Base-by-base conservation (phyloP, 2,888 invertebrate species). In the Drosophila mimetica region DNA sequence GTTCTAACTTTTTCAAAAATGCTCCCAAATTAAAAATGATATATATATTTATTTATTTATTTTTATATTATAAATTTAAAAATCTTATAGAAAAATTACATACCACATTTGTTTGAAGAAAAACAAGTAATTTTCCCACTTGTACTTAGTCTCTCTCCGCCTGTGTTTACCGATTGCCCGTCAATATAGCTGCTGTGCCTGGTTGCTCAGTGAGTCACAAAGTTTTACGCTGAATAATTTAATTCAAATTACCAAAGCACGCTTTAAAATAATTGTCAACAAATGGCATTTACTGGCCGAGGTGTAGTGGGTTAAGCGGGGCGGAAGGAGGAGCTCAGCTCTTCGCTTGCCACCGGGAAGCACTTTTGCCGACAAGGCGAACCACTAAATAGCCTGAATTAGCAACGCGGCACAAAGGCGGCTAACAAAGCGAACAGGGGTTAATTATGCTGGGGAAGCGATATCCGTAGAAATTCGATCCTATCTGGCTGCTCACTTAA, bases 351-450 rank as follows among this genome's bases (percentile, higher is more conserved):
- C 50, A 57, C 44, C 67, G 67, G 59, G 46, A 78, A 74, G 65
- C 53, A 42, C 58, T 70, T 57, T 16, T 39, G 20, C 16, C 46
- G 64, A 67, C 73, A 82, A 77, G 75, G 77, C 59, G 20, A 79
- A 25, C 75, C 47, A 44, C 61, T 36, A 28, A 57, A 28, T 16
- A 20, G 64, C 30, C 52, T 46, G 20, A 69, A 55, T 79, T 72
- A 64, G 66, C 46, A 53, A 54, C 36, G 63, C 47, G 47, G 50
- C 50, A 61, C 65, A 53, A 64, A 65, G 63, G 41, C 59, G 58
- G 32, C 4, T 13, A 50, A 25, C 25, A 36, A 16, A 8, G 14
- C 55, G 14, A 14, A 36, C 36, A 52, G 55, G 58, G 59, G 59
- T 39, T 46, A 39, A 58, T 58, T 61, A 39, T 58, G 60, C n/a